phyloP scores from a whole-genome alignment of 2,888 invertebrate genomes.

The Ectropis crepuscularia region DNA sequence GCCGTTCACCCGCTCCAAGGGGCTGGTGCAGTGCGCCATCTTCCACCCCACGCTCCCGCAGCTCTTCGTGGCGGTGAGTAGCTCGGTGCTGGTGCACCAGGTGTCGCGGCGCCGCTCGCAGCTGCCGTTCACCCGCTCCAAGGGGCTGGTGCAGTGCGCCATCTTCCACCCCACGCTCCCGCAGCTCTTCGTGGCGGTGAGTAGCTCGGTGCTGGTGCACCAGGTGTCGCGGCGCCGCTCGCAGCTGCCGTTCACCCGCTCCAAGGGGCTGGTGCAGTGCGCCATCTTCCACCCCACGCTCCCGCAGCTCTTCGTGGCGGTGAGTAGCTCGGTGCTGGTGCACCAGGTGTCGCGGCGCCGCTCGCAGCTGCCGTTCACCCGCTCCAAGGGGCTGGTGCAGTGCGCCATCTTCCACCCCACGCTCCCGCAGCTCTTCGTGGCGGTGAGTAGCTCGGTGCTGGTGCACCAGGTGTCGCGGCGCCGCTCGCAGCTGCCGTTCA shows the following conservation, averaged over 20 bases:
- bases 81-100: slow-evolving; percentile 97
- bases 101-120: slow-evolving; percentile 95
- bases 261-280: slow-evolving; percentile 95
- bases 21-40: slow-evolving; percentile 94
- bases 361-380: slow-evolving; percentile 96
- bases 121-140: slow-evolving; percentile 95
- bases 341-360: slow-evolving; percentile 96
- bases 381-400: slow-evolving; percentile 95
- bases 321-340: slow-evolving; percentile 95
- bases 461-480: slow-evolving; percentile 97
- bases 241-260: slow-evolving; percentile 95
- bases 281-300: slow-evolving; percentile 97
- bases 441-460: slow-evolving; percentile 94
- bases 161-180: slow-evolving; percentile 97
- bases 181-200: slow-evolving; percentile 96
- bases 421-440: slow-evolving; percentile 96
- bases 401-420: slow-evolving; percentile 97
- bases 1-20: slow-evolving; percentile 95
- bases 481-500: slow-evolving; percentile 95
- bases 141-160: slow-evolving; percentile 96
- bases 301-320: slow-evolving; percentile 97
- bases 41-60: slow-evolving; percentile 97
- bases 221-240: slow-evolving; percentile 95
- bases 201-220: slow-evolving; percentile 96
- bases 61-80: no score